Conservation (phyloP, 2,113 vertebrate genomes). For the Prietella phreatophila region DNA sequence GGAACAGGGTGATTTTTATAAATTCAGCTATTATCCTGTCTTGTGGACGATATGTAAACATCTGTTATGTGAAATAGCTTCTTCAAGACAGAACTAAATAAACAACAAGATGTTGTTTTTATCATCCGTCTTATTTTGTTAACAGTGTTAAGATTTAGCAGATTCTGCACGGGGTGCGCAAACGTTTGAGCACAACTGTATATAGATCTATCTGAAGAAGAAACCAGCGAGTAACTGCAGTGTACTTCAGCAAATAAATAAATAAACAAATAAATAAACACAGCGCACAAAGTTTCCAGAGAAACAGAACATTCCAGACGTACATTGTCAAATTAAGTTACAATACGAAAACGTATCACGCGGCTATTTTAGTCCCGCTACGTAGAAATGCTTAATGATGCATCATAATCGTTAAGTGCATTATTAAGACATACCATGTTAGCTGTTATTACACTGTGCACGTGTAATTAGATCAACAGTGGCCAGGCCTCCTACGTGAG, state of each 20-base stretch:
- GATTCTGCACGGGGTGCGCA: too few relatives aligned
- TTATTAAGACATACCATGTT: conserved; percentile 57
- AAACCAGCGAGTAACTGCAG: background rate
- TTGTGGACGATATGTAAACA: too few relatives aligned
- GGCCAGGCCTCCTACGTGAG: conserved; percentile 51
- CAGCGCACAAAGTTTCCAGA: background rate
- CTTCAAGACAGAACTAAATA: too few relatives aligned
- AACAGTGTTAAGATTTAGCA: too few relatives aligned
- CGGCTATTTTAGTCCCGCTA: conserved; percentile 30
- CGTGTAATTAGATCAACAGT: conserved; percentile 50
- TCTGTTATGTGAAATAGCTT: too few relatives aligned
- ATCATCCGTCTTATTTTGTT: too few relatives aligned
- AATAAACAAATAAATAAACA: background rate
- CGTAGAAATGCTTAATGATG: conserved; percentile 33
- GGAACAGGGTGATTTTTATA: too few relatives aligned
- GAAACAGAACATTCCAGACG: background rate
- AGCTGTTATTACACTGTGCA: conserved; percentile 52
- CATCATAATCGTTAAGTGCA: conserved; percentile 45
- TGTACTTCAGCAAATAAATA: background rate
- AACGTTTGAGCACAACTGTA: too few relatives aligned
- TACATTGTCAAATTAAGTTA: conserved; percentile 32
- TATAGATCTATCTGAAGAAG: background rate
- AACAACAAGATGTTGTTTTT: too few relatives aligned
- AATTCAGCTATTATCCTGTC: too few relatives aligned
- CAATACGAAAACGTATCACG: background rate